Percentiles rank a stretch among this genome's conserved stretches.
Conservation (phyloP, 2,113 vertebrate genomes). For the Podarcis muralis region DNA sequence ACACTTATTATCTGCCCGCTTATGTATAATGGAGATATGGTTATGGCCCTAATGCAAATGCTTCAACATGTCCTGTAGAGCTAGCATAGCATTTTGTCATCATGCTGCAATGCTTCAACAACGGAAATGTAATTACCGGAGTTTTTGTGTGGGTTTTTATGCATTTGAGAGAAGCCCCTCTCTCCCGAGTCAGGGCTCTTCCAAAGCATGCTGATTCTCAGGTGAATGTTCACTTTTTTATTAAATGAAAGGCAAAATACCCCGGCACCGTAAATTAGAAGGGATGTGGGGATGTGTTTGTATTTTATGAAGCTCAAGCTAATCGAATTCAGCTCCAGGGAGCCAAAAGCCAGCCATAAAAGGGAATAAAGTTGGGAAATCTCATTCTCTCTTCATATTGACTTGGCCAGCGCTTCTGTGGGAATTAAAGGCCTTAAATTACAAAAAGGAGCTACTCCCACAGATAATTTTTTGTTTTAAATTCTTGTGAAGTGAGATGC, state of each 20-base stretch:
- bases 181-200: constrained; percentile 31
- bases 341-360: background rate
- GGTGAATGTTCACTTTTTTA: constrained; percentile 8
- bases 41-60: background rate
- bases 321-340: background rate
- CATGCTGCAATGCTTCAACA: background rate
- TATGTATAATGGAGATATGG: constrained; percentile 18
- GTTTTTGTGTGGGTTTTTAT: background rate
- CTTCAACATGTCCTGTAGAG: constrained; percentile 13
- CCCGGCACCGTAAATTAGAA: constrained; percentile 34
- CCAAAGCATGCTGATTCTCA: constrained; percentile 31
- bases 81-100: background rate
- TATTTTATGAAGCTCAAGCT: constrained; percentile 27
- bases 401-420: background rate
- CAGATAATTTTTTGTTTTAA: constrained; percentile 1
- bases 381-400: background rate
- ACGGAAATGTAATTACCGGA: background rate
- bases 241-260: constrained; percentile 28
- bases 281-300: background rate
- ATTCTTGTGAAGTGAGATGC: background rate
- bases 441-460: background rate
- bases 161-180: constrained; percentile 20
- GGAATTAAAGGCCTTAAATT: constrained; percentile 20
- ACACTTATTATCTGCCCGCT: background rate
- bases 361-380: background rate